Base-by-base conservation (phyloP, 2,113 vertebrate genomes). In the Xiphophorus couchianus region DNA sequence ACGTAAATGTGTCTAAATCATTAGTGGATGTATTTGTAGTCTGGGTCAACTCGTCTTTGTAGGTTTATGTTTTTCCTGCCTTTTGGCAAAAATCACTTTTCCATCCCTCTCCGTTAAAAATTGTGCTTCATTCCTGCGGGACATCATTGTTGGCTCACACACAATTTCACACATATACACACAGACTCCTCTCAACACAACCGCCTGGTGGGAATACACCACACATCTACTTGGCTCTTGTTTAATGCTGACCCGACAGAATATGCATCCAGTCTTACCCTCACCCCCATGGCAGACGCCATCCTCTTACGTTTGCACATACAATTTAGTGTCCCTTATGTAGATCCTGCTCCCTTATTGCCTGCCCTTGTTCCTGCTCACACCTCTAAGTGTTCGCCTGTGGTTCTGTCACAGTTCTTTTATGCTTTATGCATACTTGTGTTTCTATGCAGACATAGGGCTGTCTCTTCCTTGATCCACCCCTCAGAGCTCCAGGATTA, bases 221-320 rank as follows among this genome's bases (percentile, higher is more conserved):
- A 75, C 77, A 81, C 37, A 82, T 83, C 83, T 86, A 85, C 83
- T 85, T 90, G 88, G 89, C 76, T 69, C 74, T 84, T 89, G 81
- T 87, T 92, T 90, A 93, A 86, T 77, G 92, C 88, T 93, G 92
- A 93, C 84, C 88, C 75, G 77, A 64, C 44, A 42, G 74, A 90
- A 92, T 86, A 81, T 39, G 66, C 82, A 81, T 78, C 61, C 65
- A 84, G 84, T 86, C 83, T 81, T 85, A 72, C 85, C 68, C 76
- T 81, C 89, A 71, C 71, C 86, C 79, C 58, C 39, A 76, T 69
- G 80, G 72, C 84, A 75, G 9, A 0, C 0, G 65, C 81, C 81
- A 90, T 29, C 17, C 66, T 65, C 71, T 69, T 42, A 44, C 67
- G 73, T 66, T 54, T 73, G 61, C 73, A 71, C 48, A 1, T 30